Conservation (phyloP, 2,113 vertebrate genomes). For the Perccottus glenii region DNA sequence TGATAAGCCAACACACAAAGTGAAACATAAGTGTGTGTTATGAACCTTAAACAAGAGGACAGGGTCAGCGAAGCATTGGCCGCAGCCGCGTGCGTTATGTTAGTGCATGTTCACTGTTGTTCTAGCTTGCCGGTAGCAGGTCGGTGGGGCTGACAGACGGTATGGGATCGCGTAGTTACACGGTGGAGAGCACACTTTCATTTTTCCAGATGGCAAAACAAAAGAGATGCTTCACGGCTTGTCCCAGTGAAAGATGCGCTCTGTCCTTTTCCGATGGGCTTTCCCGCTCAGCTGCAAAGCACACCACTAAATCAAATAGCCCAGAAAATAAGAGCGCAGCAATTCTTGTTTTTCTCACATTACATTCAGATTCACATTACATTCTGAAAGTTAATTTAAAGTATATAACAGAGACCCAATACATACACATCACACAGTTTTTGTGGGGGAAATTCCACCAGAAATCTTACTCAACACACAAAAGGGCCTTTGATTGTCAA, state of each 20-base stretch:
- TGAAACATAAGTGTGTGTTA: constrained; percentile 13
- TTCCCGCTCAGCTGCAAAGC: constrained; percentile 27
- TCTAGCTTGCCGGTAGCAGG: constrained; percentile 43
- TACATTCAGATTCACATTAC: background rate
- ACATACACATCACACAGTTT: too few species aligned
- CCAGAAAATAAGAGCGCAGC: constrained; percentile 14
- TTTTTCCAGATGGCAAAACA: constrained; percentile 62
- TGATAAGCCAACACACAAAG: background rate
- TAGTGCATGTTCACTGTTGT: constrained; percentile 28
- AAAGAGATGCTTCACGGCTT: constrained; percentile 53
- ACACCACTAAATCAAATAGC: constrained; percentile 17
- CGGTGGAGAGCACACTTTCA: constrained; percentile 55
- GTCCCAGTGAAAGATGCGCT: constrained; percentile 54
- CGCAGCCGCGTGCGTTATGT: constrained; percentile 26
- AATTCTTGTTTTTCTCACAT: constrained; percentile 6
- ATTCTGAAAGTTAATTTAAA: background rate
- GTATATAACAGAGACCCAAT: too few species aligned
- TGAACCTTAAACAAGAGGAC: constrained; percentile 16
- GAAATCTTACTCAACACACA: too few species aligned
- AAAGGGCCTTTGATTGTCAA: too few species aligned
- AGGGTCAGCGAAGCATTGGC: constrained; percentile 9
- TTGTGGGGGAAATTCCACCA: too few species aligned
- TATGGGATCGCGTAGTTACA: constrained; percentile 58
- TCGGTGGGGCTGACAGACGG: constrained; percentile 65
- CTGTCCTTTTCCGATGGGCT: constrained; percentile 47